These are phyloP conservation scores for Chionoecetes opilio DNA, from an alignment of 1,140 invertebrate species.

Conservation along the genomic window DNA sequence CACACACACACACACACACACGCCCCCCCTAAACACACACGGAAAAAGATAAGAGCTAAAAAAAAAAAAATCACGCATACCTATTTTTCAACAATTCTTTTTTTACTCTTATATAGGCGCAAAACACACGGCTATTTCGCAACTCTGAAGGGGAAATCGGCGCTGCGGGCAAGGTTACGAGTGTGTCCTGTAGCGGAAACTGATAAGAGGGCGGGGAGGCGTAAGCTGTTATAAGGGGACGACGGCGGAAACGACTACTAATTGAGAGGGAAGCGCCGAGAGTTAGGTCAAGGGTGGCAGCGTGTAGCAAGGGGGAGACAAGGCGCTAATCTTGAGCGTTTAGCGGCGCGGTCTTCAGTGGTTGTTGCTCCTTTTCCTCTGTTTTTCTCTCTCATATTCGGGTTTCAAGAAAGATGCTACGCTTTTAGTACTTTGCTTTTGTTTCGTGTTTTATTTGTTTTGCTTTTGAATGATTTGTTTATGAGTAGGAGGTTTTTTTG, in stretches of 20 bases:
- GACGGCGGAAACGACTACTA: neutral
- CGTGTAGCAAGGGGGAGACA: neutral
- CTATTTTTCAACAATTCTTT: neutral
- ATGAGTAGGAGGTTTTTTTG: no score
- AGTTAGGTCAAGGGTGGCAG: neutral
- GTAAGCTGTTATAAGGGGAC: neutral
- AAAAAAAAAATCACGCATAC: neutral
- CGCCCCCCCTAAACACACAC: neutral
- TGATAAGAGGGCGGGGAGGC: neutral
- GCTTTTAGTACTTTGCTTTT: no score
- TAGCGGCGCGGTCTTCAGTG: no score
- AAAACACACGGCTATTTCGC: neutral
- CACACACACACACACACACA: conserved; percentile 27
- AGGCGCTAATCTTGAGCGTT: no score
- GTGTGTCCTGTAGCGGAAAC: neutral
- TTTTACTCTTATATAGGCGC: neutral
- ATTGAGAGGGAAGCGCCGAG: neutral
- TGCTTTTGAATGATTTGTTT: no score
- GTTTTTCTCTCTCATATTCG: neutral
- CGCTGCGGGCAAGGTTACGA: neutral
- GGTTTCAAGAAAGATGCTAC: no score
- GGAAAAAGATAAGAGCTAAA: neutral
- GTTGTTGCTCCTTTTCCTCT: no score
- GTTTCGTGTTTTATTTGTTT: no score
- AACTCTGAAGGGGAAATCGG: neutral